Base-by-base conservation (phyloP, 2,113 vertebrate species). In the Pomatorhinus ruficollis region DNA sequence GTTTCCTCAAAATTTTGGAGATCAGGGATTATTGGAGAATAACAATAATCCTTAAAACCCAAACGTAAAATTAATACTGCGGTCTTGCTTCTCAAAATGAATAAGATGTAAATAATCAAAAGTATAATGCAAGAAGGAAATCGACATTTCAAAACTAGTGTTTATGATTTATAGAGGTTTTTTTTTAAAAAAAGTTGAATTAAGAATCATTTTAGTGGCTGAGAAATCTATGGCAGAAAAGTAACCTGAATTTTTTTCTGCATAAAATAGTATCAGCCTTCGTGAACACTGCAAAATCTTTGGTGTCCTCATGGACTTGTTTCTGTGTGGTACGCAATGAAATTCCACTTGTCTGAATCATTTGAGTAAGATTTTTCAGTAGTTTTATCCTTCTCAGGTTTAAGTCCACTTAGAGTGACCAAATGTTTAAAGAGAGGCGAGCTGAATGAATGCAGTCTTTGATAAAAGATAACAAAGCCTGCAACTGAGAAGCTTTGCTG, bases 361-460 rank as follows among this genome's bases (percentile, higher is more conserved):
- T 79, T 88, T 84, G 78, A 92, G 75, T 88, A 80, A 96, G 91
- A 95, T 90, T 94, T 95, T 83, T 81, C 59, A 56, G 87, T 72
- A 9, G 72, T 96, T 94, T 95, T 96, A 96, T 96, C 80, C 90
- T 95, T 94, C 91, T 97, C 84, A 92, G 90, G 86, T 95, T 91
- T 94, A 95, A 95, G 93, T 90, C 96, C 87, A 85, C 83, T 97
- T 95, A 85, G 1, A 96, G 81, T 30, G 69, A 87, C 81, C 92
- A 95, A 96, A 96, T 95, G 86, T 94, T 97, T 87, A 66, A 96
- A 71, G 87, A 89, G 87, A 91, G 84, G 93, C 65, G 5, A 94
- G 59, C 76, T 82, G 84, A 89, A 96, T 95, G 93, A 97, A 97
- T 97, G 96, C 78, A 37, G 75, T 85, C 96, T 97, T 97, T 97